Conservation (phyloP, 2,888 invertebrate genomes). For the Molanna angustata region DNA sequence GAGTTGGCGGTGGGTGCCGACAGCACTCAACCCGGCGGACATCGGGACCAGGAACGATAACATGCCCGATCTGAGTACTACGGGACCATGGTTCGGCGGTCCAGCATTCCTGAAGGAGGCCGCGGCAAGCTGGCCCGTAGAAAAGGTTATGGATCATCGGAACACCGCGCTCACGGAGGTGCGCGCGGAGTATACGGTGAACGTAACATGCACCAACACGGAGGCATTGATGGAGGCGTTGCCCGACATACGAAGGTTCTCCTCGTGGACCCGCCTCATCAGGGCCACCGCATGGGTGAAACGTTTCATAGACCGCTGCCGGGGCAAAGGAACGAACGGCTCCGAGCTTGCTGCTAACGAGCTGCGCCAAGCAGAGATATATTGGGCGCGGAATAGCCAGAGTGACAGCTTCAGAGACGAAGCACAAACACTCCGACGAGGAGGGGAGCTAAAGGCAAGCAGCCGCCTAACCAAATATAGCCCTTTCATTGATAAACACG, state of each 20-base stretch:
- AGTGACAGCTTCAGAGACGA: background rate
- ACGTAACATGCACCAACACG: background rate
- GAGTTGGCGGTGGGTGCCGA: constrained; percentile 36
- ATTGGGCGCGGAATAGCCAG: background rate
- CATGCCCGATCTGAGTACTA: background rate
- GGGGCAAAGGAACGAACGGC: background rate
- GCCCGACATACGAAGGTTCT: background rate
- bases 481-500: background rate
- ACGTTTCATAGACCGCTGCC: background rate
- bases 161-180: background rate
- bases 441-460: background rate
- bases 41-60: constrained; percentile 28
- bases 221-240: background rate
- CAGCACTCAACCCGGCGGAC: constrained; percentile 11
- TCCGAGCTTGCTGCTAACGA: background rate
- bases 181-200: too few relatives aligned
- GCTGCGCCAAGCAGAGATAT: background rate
- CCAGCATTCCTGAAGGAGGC: constrained; percentile 18
- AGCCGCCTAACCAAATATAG: background rate
- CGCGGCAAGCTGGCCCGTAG: constrained; percentile 8
- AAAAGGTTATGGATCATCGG: background rate
- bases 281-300: constrained; percentile 1
- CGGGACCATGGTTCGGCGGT: constrained; percentile 20
- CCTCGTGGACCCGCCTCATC: background rate
- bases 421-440: background rate